Evolutionary conservation across 2,888 invertebrate genomes (phyloP), one percentile per base, ranked within the genome.

Genomic region (Erebia ligea): DNA sequence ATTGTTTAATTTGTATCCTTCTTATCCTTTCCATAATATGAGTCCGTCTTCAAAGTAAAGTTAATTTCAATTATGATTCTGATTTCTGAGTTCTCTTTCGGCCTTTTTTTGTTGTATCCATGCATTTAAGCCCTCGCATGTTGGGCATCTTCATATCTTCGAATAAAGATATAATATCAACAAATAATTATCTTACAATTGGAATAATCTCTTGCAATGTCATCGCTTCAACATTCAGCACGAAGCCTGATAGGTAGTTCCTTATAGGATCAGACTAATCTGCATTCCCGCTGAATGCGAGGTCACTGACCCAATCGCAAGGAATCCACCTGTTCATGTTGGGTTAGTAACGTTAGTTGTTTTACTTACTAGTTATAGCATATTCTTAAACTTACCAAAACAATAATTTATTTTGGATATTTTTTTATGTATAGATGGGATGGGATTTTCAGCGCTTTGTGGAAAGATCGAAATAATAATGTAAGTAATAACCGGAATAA

Each of bases 261-360:
- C 64, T 64, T 65, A 67, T 54, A 70, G 69, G 70, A 72, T 72
- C 64, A 54, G 40, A 59, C 67, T 70, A 61, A 70, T 72, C 70
- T 64, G 57, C 63, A 67, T 67, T 71, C 70, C 70, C 13, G 56
- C 21, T 64, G 72, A 52, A 67, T 67, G 59, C 54, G 64, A 67
- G 72, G 70, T 58, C n/a, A 50, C 25, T 61, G 72, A 70, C 67
- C 72, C 34, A 6, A n/a, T 19, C 42, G 45, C 61, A 5, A 2
- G 61, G 45, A 61, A 61, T 61, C 61, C 61, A 61, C 61, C 61
- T 61, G 61, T 17, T 61, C 61, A 8, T 3, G 45, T 45, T 45
- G 45, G 61, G 45, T 45, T 45, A 59, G n/a, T n/a, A n/a, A n/a
- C n/a, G 17, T 59, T 10, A 45, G 11, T 61, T 11, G 45, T 61